Percentiles rank a stretch among this genome's conserved stretches.
Conservation (phyloP, 92 coral and sea anemone genomes). For the Phenganax stokvisi region DNA sequence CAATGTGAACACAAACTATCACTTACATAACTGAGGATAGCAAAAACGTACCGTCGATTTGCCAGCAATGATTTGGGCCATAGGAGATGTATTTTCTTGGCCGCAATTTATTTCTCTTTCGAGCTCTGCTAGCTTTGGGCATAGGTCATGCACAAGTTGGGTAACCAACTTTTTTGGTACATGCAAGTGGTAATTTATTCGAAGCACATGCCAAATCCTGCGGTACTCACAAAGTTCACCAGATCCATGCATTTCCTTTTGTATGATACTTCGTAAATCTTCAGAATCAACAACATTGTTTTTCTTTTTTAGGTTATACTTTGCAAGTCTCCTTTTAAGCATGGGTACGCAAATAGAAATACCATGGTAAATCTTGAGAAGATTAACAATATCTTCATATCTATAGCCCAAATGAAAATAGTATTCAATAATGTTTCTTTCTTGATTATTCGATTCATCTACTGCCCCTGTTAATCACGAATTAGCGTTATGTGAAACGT, state of each 20-base stretch:
- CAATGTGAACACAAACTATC: no score
- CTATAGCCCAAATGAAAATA: constrained; percentile 50
- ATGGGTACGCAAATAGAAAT: constrained; percentile 45
- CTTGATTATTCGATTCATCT: background rate
- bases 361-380: constrained; percentile 36
- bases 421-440: constrained; percentile 40
- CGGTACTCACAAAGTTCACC: constrained; percentile 53
- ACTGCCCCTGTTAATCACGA: background rate
- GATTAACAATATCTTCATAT: constrained; percentile 23
- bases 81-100: constrained; percentile 31
- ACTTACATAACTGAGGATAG: no score
- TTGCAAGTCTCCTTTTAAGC: constrained; percentile 47
- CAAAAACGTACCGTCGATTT: background rate
- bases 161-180: constrained; percentile 45
- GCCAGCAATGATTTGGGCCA: constrained; percentile 27
- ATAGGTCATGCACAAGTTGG: constrained; percentile 49
- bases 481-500: no score
- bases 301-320: constrained; percentile 38
- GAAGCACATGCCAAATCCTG: constrained; percentile 52
- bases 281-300: constrained; percentile 33
- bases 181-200: constrained; percentile 44
- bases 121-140: constrained; percentile 45
- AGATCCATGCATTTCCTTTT: constrained; percentile 48
- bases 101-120: constrained; percentile 36
- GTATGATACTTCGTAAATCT: constrained; percentile 36